Evolutionary conservation across 2,113 vertebrate species (phyloP), one percentile per base, ranked within the genome.

Genomic region (Grallaria varia): DNA sequence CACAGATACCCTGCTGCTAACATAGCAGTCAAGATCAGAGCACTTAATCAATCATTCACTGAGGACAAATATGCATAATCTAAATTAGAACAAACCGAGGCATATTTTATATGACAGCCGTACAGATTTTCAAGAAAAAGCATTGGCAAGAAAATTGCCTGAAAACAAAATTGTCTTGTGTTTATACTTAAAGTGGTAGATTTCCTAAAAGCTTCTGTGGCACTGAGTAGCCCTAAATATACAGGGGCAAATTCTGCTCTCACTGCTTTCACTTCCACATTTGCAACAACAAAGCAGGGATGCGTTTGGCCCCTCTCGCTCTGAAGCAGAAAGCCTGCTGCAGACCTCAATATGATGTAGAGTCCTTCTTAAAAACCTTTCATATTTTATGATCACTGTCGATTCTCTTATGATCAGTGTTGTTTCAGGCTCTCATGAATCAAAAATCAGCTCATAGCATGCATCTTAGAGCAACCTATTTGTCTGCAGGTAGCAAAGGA

Each of bases 21-120:
- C 94, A 89, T 96, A 96, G 92, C 93, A 97, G 96, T 97, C 92
- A 93, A 84, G 96, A 97, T 97, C 97, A 96, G 96, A 95, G 95
- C 95, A 95, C 97, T 97, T 97, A 95, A 97, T 97, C 97, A 97
- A 96, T 97, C 97, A 96, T 93, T 90, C 96, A 73, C 95, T 47
- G 81, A 95, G 94, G 96, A 96, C 95, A 94, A 94, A 96, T 96
- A 95, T 63, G 89, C 19, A 53, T 97, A 95, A 94, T 96, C 95
- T 93, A 93, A 96, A 97, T 95, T 90, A 96, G 95, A 91, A 96
- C 94, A 97, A 97, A 95, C 89, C 64, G 7, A 87, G 91, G 92
- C 93, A 95, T 96, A 96, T 96, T 96, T 96, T 97, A 92, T 69
- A 91, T 95, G 96, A 95, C 95, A 97, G 91, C 87, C 71, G 5